Evolutionary conservation across 2,797 vertebrate genomes (phyloP).

Genomic region (Botia kubotai): DNA sequence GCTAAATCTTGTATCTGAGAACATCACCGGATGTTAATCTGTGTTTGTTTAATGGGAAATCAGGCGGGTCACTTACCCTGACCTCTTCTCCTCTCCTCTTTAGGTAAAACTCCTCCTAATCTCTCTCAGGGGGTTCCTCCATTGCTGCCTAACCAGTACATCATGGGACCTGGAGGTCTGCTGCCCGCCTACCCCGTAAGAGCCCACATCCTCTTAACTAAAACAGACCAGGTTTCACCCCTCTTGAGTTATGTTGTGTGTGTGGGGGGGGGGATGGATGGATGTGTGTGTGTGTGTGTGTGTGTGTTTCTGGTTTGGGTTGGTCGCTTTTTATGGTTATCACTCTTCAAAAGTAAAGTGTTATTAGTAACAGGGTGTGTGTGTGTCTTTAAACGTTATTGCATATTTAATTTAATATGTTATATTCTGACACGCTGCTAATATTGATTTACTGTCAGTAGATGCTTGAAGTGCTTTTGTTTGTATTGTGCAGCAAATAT

Average conservation of each 20-base stretch:
- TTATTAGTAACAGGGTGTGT: not conserved
- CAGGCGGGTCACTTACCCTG: not conserved
- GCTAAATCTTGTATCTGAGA: no score
- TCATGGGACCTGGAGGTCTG: conserved; percentile 95
- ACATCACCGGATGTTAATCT: no score
- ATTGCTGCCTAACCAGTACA: conserved; percentile 95
- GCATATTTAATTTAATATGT: not conserved
- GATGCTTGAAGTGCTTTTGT: not conserved
- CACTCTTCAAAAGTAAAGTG: not conserved
- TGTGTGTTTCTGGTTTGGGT: conserved; percentile 8
- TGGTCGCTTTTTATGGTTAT: not conserved
- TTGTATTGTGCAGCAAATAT: conserved; percentile 84
- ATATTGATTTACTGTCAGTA: not conserved
- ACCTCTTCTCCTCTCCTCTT: conserved; percentile 58
- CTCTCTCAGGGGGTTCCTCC: conserved; percentile 93
- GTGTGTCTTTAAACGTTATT: not conserved
- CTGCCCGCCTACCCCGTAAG: conserved; percentile 97
- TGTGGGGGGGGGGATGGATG: not conserved
- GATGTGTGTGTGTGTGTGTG: not conserved
- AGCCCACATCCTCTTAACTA: conserved; percentile 28
- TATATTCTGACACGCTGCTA: no score
- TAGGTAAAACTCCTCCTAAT: conserved; percentile 95
- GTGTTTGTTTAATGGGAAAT: not conserved
- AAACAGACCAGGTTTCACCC: conserved; percentile 9
- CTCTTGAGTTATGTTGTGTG: not conserved